Percentiles rank a stretch among this genome's conserved stretches.
Evolutionary conservation across 1,140 invertebrate species (phyloP).

Genomic region (Eriocheir sinensis): DNA sequence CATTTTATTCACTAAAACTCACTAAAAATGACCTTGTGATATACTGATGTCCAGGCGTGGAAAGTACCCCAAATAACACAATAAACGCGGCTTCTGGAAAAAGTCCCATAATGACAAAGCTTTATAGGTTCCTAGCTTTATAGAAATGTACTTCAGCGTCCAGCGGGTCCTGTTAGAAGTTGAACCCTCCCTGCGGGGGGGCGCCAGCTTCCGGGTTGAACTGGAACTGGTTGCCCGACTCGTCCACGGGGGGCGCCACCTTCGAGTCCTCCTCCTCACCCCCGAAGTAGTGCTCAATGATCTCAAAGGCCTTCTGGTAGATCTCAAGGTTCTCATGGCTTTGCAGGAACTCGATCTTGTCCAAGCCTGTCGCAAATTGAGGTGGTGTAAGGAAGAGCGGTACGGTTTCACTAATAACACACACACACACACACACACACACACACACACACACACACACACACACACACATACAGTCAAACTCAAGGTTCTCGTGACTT

Average conservation of each 20-base stretch:
- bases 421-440: too few relatives aligned
- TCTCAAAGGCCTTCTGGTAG: constrained; percentile 97
- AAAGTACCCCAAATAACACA: constrained; percentile 28
- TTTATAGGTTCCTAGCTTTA: constrained; percentile 66
- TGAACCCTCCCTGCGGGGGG: constrained; percentile 78
- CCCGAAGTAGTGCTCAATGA: constrained; percentile 97
- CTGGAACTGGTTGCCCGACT: constrained; percentile 84
- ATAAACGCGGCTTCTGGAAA: background rate
- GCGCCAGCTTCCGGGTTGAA: constrained; percentile 81
- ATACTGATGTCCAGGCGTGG: constrained; percentile 50
- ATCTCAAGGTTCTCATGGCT: constrained; percentile 98
- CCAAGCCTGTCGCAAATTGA: constrained; percentile 88
- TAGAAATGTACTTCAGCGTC: constrained; percentile 40
- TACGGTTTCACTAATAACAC: too few relatives aligned
- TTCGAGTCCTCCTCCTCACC: constrained; percentile 91
- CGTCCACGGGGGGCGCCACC: constrained; percentile 90
- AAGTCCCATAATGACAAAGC: constrained; percentile 2
- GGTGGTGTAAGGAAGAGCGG: constrained; percentile 53
- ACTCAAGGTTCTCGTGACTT: constrained; percentile 96
- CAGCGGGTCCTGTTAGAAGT: constrained; percentile 77
- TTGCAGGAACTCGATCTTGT: constrained; percentile 98
- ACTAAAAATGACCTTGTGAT: background rate
- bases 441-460: too few relatives aligned
- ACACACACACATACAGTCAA: too few relatives aligned
- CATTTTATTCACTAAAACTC: background rate